Evolutionary conservation across 2,888 invertebrate species (phyloP).

Genomic region (Folsomia manolachei): DNA sequence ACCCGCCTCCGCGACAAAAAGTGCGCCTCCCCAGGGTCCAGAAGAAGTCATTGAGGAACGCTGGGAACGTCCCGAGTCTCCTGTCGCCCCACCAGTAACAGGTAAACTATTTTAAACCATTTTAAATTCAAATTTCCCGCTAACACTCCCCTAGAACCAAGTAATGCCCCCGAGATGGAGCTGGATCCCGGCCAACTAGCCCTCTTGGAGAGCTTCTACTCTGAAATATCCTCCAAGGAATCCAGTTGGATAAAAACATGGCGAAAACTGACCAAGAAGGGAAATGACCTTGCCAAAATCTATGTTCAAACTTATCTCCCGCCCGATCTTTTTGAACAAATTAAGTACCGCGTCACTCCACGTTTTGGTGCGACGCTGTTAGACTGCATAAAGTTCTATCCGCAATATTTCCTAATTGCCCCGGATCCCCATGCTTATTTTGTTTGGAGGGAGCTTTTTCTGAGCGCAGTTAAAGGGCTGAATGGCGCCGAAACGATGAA

Average conservation of each 20-base stretch:
- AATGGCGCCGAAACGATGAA: too few species aligned
- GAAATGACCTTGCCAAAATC: constrained; percentile 51
- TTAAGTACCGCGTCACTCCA: constrained; percentile 71
- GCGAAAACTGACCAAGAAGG: constrained; percentile 27
- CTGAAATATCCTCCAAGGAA: constrained; percentile 41
- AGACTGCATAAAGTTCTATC: constrained; percentile 69
- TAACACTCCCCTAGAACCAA: too few species aligned
- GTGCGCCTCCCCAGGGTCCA: not conserved
- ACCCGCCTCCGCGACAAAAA: constrained; percentile 10
- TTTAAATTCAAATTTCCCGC: too few species aligned
- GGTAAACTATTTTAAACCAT: too few species aligned
- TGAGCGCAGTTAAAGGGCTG: constrained; percentile 75
- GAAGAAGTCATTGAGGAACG: constrained; percentile 25
- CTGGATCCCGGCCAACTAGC: constrained; percentile 15
- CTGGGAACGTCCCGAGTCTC: constrained; percentile 32
- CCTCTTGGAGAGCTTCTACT: constrained; percentile 69
- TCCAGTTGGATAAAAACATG: constrained; percentile 42
- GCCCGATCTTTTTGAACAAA: constrained; percentile 67
- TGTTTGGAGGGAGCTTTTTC: constrained; percentile 77
- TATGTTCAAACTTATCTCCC: constrained; percentile 70
- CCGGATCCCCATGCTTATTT: constrained; percentile 83
- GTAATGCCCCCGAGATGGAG: constrained; percentile 11
- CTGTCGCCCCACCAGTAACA: constrained; percentile 3
- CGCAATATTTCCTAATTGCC: constrained; percentile 53
- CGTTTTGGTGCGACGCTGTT: constrained; percentile 73